Evolutionary conservation across 2,113 vertebrate genomes (phyloP).

Genomic region (Marmota flaviventris): DNA sequence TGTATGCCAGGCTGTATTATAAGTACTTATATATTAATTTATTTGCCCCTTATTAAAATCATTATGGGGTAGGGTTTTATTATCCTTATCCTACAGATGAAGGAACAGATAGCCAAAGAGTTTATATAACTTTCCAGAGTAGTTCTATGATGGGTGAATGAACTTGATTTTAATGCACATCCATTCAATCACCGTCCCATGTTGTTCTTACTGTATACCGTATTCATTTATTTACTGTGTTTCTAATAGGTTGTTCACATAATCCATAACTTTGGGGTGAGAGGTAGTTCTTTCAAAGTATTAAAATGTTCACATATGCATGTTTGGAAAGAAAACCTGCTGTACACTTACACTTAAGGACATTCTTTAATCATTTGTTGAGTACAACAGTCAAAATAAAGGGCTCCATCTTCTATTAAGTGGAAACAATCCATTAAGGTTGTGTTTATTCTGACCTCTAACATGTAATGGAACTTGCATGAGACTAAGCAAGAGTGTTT

Average conservation of each 20-base stretch:
- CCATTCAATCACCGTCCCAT: constrained; percentile 2
- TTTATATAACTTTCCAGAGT: background rate
- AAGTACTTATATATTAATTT: constrained; percentile 25
- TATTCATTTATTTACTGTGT: constrained; percentile 38
- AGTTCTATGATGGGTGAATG: background rate
- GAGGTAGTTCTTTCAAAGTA: background rate
- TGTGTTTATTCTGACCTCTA: constrained; percentile 67
- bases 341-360: constrained; percentile 56
- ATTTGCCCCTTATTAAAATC: constrained; percentile 16
- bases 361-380: constrained; percentile 72
- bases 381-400: constrained; percentile 56
- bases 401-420: constrained; percentile 57
- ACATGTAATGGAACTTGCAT: background rate
- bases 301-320: constrained; percentile 23
- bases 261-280: constrained; percentile 24
- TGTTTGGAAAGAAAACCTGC: constrained; percentile 64
- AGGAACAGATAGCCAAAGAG: constrained; percentile 37
- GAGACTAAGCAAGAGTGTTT: constrained; percentile 60
- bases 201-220: background rate
- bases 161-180: constrained; percentile 50
- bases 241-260: constrained; percentile 55
- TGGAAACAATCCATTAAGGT: constrained; percentile 68
- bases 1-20: background rate
- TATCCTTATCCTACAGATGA: background rate
- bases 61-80: background rate